Evolutionary conservation across 2,113 vertebrate species (phyloP).

Genomic region (Rutilus rutilus): DNA sequence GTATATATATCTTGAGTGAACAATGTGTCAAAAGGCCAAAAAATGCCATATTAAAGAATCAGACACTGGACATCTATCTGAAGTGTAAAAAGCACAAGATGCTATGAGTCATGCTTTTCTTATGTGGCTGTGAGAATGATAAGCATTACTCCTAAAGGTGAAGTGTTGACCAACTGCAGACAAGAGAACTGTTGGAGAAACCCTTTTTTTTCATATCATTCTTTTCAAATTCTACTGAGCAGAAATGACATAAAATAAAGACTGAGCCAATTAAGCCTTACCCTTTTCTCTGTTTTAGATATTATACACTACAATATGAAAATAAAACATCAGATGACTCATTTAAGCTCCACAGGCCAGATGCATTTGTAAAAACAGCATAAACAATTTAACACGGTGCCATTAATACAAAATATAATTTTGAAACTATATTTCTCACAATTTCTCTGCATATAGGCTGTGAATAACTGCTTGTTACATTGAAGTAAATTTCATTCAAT

Average conservation of each 20-base stretch:
- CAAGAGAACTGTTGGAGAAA: neutral
- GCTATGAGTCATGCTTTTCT: neutral
- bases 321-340: neutral
- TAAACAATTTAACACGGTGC: neutral
- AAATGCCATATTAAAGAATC: neutral
- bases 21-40: neutral
- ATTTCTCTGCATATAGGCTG: too few species aligned
- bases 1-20: neutral
- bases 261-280: neutral
- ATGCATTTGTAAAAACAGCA: neutral
- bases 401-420: neutral
- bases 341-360: neutral
- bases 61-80: neutral
- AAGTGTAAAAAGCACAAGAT: neutral
- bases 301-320: constrained; percentile 6
- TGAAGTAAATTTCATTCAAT: neutral
- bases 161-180: neutral
- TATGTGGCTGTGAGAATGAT: neutral
- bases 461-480: too few species aligned
- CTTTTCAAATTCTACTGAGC: neutral
- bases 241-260: neutral
- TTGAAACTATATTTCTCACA: neutral
- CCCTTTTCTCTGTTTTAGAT: neutral
- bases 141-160: neutral
- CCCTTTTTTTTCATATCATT: too few species aligned